Base-by-base conservation (phyloP, 2,888 invertebrate genomes). In the Exephanes ischioxanthus region DNA sequence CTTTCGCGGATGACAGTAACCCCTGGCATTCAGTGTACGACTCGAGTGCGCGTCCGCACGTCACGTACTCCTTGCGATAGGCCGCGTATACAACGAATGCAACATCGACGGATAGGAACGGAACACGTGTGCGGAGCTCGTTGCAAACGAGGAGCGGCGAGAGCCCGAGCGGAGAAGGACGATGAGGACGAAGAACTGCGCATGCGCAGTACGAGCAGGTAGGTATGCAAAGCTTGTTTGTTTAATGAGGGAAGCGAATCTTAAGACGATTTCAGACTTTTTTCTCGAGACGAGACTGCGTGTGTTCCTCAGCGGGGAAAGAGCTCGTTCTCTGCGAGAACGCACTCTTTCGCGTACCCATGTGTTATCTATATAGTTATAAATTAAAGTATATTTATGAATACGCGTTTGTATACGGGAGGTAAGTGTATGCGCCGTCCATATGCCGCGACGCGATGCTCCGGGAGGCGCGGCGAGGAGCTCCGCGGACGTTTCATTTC, bases 181-280 rank as follows among this genome's bases (percentile, higher is more conserved):
- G 33, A 33, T 7, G 33, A 78, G 80, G 80, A 77, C 77, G 87
- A 86, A 84, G 87, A 85, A 85, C 86, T 67, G 78, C 72, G 68
- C 61, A 58, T 78, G 68, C 14, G 33, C 66, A 53, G 76, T 37
- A 37, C 33, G 61, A 70, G 51, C 70, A 71, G 80, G 81, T 83
- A 73, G 82, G 75, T 79, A 92, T 92, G 92, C 91, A 92, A 91
- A 92, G 92, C 93, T 92, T 90, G 92, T 92, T 92, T 91, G 90
- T 93, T 92, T 93, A 93, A 93, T 91, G 93, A 94, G 93, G 92
- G 91, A 91, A 92, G 90, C 93, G 92, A 95, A 95, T 95, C 94
- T 94, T 88, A 90, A 91, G 91, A 91, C 90, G 92, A 92, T 90
- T 92, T 88, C 88, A 88, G 88, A 87, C 81, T 72, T 83, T 85